Percentiles rank a stretch among this genome's conserved stretches.
These are phyloP conservation scores for Charadrius vociferus DNA, from an alignment of 2,113 vertebrate genomes.

Conservation along the genomic window DNA sequence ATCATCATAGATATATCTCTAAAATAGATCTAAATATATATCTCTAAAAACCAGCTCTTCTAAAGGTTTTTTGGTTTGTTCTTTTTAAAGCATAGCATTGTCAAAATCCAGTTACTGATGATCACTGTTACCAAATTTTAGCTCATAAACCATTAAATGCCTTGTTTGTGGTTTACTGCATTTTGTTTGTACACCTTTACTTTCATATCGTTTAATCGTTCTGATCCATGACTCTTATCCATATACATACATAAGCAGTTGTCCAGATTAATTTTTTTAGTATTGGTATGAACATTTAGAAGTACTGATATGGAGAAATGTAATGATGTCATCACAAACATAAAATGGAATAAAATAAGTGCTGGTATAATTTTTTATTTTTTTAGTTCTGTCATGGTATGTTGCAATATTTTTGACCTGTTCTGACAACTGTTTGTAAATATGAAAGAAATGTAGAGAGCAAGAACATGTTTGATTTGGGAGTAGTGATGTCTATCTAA, in stretches of 20 bases:
- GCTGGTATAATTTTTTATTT: neutral
- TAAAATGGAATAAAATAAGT: neutral
- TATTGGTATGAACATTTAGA: neutral
- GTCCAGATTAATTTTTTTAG: neutral
- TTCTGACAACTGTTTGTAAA: neutral
- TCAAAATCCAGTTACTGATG: neutral
- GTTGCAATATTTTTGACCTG: neutral
- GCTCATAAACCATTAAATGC: neutral
- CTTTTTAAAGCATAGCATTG: neutral
- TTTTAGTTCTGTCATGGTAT: neutral
- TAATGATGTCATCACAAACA: neutral
- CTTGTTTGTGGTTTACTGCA: neutral
- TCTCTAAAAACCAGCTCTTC: neutral
- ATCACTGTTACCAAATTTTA: neutral
- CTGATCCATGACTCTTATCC: neutral
- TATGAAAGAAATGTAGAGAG: neutral
- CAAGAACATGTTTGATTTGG: neutral
- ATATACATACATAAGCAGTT: neutral
- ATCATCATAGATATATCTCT: neutral
- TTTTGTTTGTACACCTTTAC: neutral
- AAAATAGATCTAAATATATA: neutral
- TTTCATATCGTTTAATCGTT: neutral
- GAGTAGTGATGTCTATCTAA: neutral
- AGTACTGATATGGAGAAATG: neutral
- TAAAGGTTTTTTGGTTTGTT: neutral